Base-by-base conservation (phyloP, 2,797 vertebrate genomes). In the Cossypha caffra region DNA sequence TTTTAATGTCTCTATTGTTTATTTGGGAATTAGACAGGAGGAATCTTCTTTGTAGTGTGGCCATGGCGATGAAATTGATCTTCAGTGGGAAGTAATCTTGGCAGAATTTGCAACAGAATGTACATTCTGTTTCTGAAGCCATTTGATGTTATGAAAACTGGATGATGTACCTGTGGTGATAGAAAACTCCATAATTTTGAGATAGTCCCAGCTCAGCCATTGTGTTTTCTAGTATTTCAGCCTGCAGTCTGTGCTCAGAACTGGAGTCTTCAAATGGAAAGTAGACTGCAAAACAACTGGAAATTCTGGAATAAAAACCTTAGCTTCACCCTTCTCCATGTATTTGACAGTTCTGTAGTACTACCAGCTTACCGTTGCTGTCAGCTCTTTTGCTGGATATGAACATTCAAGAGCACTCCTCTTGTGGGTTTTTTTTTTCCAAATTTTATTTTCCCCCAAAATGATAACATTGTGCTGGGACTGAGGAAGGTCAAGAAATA, bases 81-180 rank as follows among this genome's bases (percentile, higher is more conserved):
- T 83, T 91, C 62, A 57, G 62, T 40, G 84, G 28, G 14, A 93
- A 24, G 66, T 57, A 93, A 86, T 86, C 54, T 83, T 89, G 91
- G 43, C 42, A 86, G 92, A 83, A 86, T 93, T 95, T 93, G 58
- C 76, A 73, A 45, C 50, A 68, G 66, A 86, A 59, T 37, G 47
- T 58, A 23, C n/a, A 37, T 86, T 92, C 58, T 16, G 6, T 90
- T 90, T 89, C 84, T 74, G 84, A 84, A 89, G 16, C 48, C 14
- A 58, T 77, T 64, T 47, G 29, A 48, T 68, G 42, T 88, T 78
- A 73, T 69, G 62, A 81, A 92, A 81, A 35, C 81, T 85, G 89
- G 47, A 64, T 91, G 51, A 29, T 88, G 33, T 83, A 90, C 21
- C 52, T 85, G 29, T 71, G 80, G 42, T 82, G 74, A 87, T n/a